A percentile compares a stretch with the other conserved stretches of the same genome.
Conservation (phyloP, 2,113 vertebrate genomes). For the Fulmarus glacialis region DNA sequence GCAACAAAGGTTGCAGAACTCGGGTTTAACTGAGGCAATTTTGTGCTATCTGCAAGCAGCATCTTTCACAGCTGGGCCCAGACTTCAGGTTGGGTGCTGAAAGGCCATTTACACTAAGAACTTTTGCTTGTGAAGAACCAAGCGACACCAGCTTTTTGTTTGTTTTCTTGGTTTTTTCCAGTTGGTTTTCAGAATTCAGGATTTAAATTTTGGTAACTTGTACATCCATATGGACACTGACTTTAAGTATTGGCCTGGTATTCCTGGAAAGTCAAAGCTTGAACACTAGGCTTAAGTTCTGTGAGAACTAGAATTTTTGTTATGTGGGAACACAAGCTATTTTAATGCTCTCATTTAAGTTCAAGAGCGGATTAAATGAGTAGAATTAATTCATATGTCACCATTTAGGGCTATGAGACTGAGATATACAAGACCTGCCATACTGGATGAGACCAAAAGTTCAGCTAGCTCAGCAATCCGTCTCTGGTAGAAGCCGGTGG, state of each 20-base stretch:
- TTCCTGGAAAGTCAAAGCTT: not conserved
- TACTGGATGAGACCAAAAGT: not conserved
- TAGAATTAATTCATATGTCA: not conserved
- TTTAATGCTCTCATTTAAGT: not conserved
- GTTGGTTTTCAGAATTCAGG: not conserved
- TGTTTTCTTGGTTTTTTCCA: not conserved
- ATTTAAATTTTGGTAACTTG: not conserved
- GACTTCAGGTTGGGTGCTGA: not conserved
- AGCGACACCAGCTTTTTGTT: not conserved
- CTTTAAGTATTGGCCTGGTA: not conserved
- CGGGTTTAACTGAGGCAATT: not conserved
- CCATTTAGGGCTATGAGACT: not conserved
- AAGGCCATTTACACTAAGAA: not conserved
- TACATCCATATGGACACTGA: not conserved
- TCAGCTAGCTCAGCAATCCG: not conserved
- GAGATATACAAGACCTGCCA: not conserved
- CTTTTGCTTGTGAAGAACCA: not conserved
- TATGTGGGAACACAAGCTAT: not conserved
- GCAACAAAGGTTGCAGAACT: accelerated
- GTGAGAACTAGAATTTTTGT: not conserved
- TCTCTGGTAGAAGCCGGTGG: not conserved
- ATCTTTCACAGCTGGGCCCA: not conserved
- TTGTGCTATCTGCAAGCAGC: not conserved
- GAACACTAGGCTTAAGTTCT: not conserved
- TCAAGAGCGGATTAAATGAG: not conserved